Percentiles rank a stretch among this genome's conserved stretches.
Evolutionary conservation across 2,888 invertebrate genomes (phyloP).

Genomic region (Allacma fusca): DNA sequence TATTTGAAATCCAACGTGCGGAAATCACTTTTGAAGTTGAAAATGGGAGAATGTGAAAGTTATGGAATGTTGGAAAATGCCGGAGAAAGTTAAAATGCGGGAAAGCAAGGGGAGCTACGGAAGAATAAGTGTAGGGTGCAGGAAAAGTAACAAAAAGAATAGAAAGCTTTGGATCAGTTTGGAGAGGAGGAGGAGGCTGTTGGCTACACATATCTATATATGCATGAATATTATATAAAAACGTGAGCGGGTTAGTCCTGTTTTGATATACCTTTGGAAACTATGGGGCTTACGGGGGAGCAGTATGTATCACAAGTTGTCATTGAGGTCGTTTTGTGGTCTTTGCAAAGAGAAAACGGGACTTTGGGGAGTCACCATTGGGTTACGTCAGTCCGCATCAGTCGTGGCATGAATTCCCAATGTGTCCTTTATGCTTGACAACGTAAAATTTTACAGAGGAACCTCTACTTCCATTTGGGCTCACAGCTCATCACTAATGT

Average conservation of each 20-base stretch:
- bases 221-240: not conserved
- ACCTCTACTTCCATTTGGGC: not conserved
- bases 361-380: slow-evolving; percentile 35
- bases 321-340: slow-evolving; percentile 45
- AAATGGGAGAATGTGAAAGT: too few relatives aligned
- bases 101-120: not conserved
- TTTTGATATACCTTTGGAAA: slow-evolving; percentile 29
- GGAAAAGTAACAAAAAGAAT: too few relatives aligned
- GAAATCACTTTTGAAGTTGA: too few relatives aligned
- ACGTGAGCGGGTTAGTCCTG: slow-evolving; percentile 26
- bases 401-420: slow-evolving; percentile 41
- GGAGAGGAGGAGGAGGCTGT: not conserved
- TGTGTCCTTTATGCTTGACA: slow-evolving; percentile 25
- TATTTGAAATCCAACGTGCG: too few relatives aligned
- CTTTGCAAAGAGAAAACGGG: slow-evolving; percentile 35
- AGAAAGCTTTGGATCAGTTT: too few relatives aligned
- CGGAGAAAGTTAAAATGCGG: too few relatives aligned
- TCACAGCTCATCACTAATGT: not conserved
- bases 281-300: slow-evolving; percentile 29
- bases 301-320: slow-evolving; percentile 42
- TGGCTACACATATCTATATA: not conserved
- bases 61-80: too few relatives aligned
- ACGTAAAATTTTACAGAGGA: not conserved
- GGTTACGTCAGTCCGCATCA: slow-evolving; percentile 28
- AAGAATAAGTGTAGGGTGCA: too few relatives aligned